Evolutionary conservation across 2,888 invertebrate genomes (phyloP).

Genomic region (Cotesia congregata): DNA sequence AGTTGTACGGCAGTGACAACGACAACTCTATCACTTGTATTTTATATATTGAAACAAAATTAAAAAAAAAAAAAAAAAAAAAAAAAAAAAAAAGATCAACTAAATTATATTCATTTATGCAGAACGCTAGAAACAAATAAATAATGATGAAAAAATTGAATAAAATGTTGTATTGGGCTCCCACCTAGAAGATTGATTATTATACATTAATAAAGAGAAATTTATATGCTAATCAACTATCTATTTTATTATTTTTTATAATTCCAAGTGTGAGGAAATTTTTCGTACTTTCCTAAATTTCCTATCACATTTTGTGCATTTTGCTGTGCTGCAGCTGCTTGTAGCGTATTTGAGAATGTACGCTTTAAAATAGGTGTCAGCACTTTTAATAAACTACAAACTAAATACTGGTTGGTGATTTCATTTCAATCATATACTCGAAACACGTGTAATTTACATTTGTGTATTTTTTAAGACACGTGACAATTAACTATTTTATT

Average conservation of each 20-base stretch:
- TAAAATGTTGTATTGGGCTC: slow-evolving; percentile 41
- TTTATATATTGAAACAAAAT: slow-evolving; percentile 65
- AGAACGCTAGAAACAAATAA: slow-evolving; percentile 19
- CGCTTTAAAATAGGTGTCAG: too few relatives aligned
- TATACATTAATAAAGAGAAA: slow-evolving; percentile 49
- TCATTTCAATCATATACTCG: background rate
- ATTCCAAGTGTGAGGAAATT: background rate
- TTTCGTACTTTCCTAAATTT: too few relatives aligned
- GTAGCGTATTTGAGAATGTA: too few relatives aligned
- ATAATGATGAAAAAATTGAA: slow-evolving; percentile 9
- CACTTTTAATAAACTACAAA: background rate
- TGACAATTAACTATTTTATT: slow-evolving; percentile 6
- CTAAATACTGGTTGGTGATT: background rate
- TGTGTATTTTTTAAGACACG: background rate
- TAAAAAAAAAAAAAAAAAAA: slow-evolving; percentile 50
- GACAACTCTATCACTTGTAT: slow-evolving; percentile 59
- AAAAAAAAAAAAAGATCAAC: slow-evolving; percentile 29
- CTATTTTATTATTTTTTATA: background rate
- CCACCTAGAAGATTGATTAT: slow-evolving; percentile 42
- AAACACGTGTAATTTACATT: background rate
- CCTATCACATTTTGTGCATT: too few relatives aligned
- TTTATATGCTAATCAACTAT: slow-evolving; percentile 46
- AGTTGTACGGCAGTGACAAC: slow-evolving; percentile 34
- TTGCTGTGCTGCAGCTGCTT: too few relatives aligned
- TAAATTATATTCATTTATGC: slow-evolving; percentile 18